Evolutionary conservation across 2,113 vertebrate species (phyloP).

Genomic region (Pygoscelis adeliae): DNA sequence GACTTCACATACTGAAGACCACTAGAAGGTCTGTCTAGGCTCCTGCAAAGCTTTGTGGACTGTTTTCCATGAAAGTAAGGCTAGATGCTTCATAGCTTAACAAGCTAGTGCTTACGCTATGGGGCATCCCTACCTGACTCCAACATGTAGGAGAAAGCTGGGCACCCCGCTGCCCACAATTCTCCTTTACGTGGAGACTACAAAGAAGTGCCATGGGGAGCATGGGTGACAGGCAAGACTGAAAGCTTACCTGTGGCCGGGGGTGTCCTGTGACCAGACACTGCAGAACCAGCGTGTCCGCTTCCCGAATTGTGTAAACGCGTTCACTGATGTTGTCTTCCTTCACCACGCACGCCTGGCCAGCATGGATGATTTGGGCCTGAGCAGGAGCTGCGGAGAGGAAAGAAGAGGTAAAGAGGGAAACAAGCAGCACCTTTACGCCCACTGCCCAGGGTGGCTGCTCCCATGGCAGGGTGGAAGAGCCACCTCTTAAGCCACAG

Average conservation of each 20-base stretch:
- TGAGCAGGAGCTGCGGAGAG: conserved; percentile 87
- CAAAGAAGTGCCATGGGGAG: background rate
- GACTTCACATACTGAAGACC: background rate
- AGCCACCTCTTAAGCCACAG: background rate
- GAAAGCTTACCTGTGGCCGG: conserved; percentile 86
- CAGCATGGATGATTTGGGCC: conserved; percentile 94
- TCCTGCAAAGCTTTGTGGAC: background rate
- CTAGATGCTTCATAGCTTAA: background rate
- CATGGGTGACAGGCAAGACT: background rate
- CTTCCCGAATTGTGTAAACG: conserved; percentile 97
- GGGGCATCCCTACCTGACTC: background rate
- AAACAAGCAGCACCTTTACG: background rate
- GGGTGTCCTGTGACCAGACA: conserved; percentile 96
- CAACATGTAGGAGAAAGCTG: background rate
- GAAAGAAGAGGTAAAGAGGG: background rate
- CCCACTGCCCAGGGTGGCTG: background rate
- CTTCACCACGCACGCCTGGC: conserved; percentile 95
- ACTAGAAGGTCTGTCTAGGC: background rate
- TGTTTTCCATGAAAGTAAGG: background rate
- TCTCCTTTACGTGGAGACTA: fast-evolving
- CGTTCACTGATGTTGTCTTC: conserved; percentile 97
- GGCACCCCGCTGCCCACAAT: background rate
- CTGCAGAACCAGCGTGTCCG: conserved; percentile 90
- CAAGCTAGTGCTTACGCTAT: background rate
- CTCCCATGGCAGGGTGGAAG: background rate